Percentiles rank a stretch among this genome's conserved stretches.
Conservation (phyloP, 2,113 vertebrate genomes). For the Rhinichthys klamathensis region DNA sequence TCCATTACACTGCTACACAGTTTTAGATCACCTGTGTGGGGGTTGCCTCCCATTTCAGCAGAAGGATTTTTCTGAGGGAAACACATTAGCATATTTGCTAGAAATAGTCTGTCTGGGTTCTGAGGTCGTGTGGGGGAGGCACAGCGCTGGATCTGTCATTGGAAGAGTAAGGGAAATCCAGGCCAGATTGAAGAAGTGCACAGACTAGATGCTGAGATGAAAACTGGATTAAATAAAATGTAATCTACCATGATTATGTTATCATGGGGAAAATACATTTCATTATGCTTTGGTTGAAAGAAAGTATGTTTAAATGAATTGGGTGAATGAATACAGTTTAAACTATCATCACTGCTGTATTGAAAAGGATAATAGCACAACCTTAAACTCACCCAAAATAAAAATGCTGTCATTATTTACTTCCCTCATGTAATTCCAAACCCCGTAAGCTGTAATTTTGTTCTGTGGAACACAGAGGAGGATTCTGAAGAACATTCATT, state of each 20-base stretch:
- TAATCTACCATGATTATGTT: background rate
- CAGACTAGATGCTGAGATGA: background rate
- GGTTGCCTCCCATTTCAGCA: background rate
- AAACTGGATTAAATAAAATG: background rate
- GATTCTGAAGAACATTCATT: background rate
- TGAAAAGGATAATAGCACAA: background rate
- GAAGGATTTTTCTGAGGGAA: background rate
- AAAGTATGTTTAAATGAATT: background rate
- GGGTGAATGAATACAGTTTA: background rate
- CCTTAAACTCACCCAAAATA: background rate
- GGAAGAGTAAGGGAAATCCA: conserved; percentile 11
- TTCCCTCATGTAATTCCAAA: background rate
- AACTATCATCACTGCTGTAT: background rate
- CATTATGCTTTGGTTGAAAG: background rate
- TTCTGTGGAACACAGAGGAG: background rate
- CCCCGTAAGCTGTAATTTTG: background rate
- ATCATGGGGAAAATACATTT: background rate
- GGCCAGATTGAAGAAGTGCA: background rate
- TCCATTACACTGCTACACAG: background rate
- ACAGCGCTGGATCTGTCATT: background rate
- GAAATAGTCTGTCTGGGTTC: conserved; percentile 26
- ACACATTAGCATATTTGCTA: conserved; percentile 21
- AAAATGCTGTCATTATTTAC: background rate
- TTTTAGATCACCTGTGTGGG: conserved; percentile 3
- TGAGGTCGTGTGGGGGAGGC: background rate